These are phyloP conservation scores for Nothoprocta perdicaria DNA, from an alignment of 2,113 vertebrate genomes.

Conservation along the genomic window DNA sequence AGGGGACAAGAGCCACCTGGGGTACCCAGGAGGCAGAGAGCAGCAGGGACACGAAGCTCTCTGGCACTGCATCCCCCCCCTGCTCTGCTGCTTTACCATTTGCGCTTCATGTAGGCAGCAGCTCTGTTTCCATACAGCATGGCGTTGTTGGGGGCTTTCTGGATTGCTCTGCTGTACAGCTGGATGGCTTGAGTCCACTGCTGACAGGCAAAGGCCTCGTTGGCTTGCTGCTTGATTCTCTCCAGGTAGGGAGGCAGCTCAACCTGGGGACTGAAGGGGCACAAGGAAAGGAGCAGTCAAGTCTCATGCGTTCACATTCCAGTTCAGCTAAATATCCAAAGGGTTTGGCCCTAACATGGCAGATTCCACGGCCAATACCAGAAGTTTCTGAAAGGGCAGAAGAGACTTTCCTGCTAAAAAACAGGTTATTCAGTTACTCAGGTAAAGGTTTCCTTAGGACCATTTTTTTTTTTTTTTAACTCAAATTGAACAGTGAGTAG, in stretches of 20 bases:
- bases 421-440: background rate
- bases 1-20: fast-evolving
- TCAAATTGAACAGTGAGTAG: background rate
- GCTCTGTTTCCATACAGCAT: constrained; percentile 98
- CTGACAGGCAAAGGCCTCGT: constrained; percentile 95
- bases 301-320: background rate
- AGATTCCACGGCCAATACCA: background rate
- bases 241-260: constrained; percentile 93
- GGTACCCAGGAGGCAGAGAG: background rate
- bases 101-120: constrained; percentile 98
- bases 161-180: constrained; percentile 95
- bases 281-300: constrained; percentile 3
- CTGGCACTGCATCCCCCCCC: background rate
- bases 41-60: background rate
- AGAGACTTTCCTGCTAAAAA: background rate
- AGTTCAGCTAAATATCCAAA: background rate
- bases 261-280: constrained; percentile 77
- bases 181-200: constrained; percentile 99
- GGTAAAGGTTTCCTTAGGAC: background rate
- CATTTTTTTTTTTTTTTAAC: background rate
- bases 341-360: background rate
- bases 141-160: constrained; percentile 88
- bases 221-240: constrained; percentile 94
- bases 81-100: constrained; percentile 84
- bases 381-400: background rate